Base-by-base conservation (phyloP, 92 coral and sea anemone genomes). In the Actinostola sp. region DNA sequence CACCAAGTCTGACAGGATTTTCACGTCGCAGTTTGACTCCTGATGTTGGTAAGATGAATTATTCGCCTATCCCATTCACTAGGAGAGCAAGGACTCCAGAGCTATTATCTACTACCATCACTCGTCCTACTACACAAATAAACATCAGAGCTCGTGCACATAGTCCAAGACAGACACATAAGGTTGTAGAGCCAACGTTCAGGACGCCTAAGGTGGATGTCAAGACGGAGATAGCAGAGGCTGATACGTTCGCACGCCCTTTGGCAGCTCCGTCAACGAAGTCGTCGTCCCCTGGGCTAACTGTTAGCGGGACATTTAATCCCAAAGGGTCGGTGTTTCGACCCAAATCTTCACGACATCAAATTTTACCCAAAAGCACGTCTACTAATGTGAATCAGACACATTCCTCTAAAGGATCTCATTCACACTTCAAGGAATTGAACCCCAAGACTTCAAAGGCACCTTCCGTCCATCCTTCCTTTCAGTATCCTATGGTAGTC, bases 281-380 rank as follows among this genome's bases (percentile, higher is more conserved):
- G 56, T 62, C 66, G 13, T 57, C 81, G 13, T 66, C 92, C 0
- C 97, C 97, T 35, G 88, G 92, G 17, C 80, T 91, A 41, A 91
- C 92, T 5, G 82, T 91, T 2, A 91, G 97, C 61, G 97, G 97
- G 8, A 69, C 61, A 39, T 91, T 91, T 61, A 82, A 80, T 56
- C 97, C 97, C 28, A 91, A 82, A 30, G 97, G 97, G 1, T 87
- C 92, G 7, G 97, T 91, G 0, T 91, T 91, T 63, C 82, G 86
- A 59, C 97, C 97, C 44, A 79, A 76, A 59, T 73, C 89, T 1
- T 55, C 71, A 1, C 74, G 75, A 59, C 73, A 78, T 42, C 66
- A 61, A 31, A 61, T 61, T 8, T 33, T 68, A 51, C 21, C 74
- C 2, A 68, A 29, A 6, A 25, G 20, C 36, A 2, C 67, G 17